Base-by-base conservation (phyloP, 2,797 vertebrate species). In the Helicolenus hilgendorfi region DNA sequence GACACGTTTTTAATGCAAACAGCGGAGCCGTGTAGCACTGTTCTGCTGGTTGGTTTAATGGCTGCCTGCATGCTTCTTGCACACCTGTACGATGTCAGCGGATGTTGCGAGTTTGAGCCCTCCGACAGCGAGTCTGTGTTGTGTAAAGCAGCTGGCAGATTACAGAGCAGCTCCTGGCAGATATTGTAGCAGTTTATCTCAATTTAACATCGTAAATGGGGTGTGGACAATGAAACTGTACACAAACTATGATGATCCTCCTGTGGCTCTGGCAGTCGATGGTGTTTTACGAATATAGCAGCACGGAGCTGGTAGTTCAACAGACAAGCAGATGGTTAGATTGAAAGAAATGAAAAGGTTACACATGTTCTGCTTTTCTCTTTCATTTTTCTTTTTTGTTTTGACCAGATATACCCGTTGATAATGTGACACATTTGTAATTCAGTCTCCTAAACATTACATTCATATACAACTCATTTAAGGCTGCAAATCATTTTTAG, bases 61-160 rank as follows among this genome's bases (percentile, higher is more conserved):
- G 87, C 83, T 71, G 88, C 83, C 80, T 85, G 70, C 77, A 13
- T 77, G 85, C 60, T 72, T 82, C 36, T 20, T 55, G 59, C 86
- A 87, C 86, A 90, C 91, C 89, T 94, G 90, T 77, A 81, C 53
- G 0, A 55, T 71, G 77, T 88, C 87, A 79, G 72, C 59, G 20
- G 15, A 79, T 72, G 79, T 31, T 77, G 75, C 22, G 77, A 71
- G 22, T 26, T 11, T 45, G 73, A 79, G 86, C 59, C 80, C 79
- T 41, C 86, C 67, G 3, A 78, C 85, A 20, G 79, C 1, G 77
- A 41, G 89, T 69, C 33, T 26, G 68, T 79, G 70, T 77, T 81
- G 77, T 77, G 72, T 73, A 77, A 74, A 86, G 83, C 93, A 94
- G 83, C 89, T 93, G 92, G 85, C 85, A 82, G 91, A 87, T 94